These are phyloP conservation scores for Salpingus planirostris DNA, from an alignment of 2,888 invertebrate genomes.

Conservation along the genomic window DNA sequence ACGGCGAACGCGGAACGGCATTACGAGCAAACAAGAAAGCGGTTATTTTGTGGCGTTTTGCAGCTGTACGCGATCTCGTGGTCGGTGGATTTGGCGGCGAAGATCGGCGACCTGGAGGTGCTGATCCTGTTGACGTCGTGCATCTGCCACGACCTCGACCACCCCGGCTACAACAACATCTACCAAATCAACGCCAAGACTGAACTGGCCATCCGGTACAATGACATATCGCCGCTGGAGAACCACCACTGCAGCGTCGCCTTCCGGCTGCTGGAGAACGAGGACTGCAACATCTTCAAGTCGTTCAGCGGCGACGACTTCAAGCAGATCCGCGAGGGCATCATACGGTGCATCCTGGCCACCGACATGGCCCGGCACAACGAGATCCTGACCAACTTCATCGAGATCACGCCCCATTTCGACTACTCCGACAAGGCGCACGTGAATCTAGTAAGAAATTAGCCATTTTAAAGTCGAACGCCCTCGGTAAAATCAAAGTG, in stretches of 20 bases:
- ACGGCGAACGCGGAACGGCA: too few relatives aligned
- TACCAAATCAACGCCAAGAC: conserved; percentile 78
- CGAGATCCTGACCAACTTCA: conserved; percentile 65
- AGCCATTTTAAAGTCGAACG: not conserved
- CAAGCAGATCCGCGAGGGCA: conserved; percentile 63
- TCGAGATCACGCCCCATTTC: conserved; percentile 55
- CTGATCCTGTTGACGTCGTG: conserved; percentile 68
- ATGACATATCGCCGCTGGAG: conserved; percentile 77
- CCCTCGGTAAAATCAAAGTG: too few relatives aligned
- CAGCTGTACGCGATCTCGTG: conserved; percentile 77
- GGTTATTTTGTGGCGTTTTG: too few relatives aligned
- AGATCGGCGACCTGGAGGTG: conserved; percentile 66
- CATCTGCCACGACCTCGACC: conserved; percentile 74
- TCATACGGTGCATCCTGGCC: conserved; percentile 67
- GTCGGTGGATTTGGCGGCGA: conserved; percentile 58
- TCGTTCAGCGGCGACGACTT: conserved; percentile 55
- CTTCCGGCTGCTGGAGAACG: conserved; percentile 68
- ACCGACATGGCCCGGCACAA: conserved; percentile 75
- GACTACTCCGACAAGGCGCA: conserved; percentile 61
- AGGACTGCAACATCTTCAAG: conserved; percentile 71
- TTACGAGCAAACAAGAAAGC: too few relatives aligned
- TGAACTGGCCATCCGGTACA: conserved; percentile 73
- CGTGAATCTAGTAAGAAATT: conserved; percentile 54
- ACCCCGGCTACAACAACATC: conserved; percentile 70
- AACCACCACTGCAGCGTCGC: conserved; percentile 82